These are phyloP conservation scores for Halictus quadricinctus DNA, from an alignment of 2,888 invertebrate species.

Conservation along the genomic window DNA sequence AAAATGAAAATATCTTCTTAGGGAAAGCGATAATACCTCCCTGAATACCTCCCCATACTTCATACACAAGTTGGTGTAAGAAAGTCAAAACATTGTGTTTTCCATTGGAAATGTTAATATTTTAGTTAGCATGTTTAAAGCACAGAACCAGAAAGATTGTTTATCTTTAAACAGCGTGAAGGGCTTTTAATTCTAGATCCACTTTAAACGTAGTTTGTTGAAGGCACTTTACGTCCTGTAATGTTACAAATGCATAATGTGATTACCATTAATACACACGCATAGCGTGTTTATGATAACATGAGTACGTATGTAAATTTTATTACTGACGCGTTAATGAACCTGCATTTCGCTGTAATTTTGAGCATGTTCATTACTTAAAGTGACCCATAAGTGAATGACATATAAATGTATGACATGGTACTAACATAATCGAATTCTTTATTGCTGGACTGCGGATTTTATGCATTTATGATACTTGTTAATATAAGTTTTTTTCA, in stretches of 20 bases:
- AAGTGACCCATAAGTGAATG: not conserved
- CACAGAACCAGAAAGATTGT: no score
- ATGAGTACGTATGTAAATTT: not conserved
- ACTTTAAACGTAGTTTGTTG: not conserved
- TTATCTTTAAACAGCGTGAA: no score
- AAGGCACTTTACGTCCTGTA: not conserved
- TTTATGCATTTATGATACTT: not conserved
- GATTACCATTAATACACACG: not conserved
- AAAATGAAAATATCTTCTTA: no score
- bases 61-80: no score
- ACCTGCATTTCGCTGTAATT: not conserved
- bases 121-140: no score
- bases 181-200: no score
- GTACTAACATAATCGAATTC: not conserved
- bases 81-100: no score
- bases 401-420: not conserved
- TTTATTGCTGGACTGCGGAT: not conserved
- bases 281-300: not conserved
- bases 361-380: not conserved
- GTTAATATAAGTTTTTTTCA: no score
- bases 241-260: not conserved
- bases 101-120: no score
- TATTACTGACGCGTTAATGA: not conserved
- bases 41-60: no score
- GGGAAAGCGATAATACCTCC: no score